phyloP scores from a whole-genome alignment of 2,888 invertebrate species.

The Sclerodermus sp. region DNA sequence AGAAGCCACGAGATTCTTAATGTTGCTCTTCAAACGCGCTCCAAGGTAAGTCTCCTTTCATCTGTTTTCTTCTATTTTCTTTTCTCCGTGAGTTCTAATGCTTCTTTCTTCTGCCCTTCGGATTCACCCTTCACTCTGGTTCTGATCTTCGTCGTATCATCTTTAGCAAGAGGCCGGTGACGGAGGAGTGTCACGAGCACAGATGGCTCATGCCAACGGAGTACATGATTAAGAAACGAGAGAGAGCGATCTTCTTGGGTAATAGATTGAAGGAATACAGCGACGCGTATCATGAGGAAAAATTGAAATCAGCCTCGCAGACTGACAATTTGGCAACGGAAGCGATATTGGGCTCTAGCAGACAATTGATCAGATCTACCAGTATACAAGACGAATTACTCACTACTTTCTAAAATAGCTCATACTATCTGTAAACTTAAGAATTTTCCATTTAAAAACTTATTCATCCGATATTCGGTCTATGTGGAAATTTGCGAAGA shows the following conservation, averaged over 20 bases:
- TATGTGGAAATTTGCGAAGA: too few species aligned
- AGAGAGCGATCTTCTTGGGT: conserved; percentile 83
- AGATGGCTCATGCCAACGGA: conserved; percentile 93
- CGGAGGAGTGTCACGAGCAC: conserved; percentile 94
- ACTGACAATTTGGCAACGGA: conserved; percentile 63
- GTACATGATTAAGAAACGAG: conserved; percentile 90
- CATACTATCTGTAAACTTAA: conserved; percentile 21
- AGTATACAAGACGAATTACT: conserved; percentile 84
- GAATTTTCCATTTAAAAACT: conserved; percentile 43
- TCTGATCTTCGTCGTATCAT: too few species aligned
- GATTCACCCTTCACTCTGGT: too few species aligned
- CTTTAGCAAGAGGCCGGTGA: conserved; percentile 85
- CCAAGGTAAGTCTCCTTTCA: conserved; percentile 68
- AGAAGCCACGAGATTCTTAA: conserved; percentile 90
- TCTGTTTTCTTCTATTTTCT: not conserved
- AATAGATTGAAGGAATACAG: conserved; percentile 82
- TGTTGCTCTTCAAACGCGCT: conserved; percentile 91
- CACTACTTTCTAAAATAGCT: conserved; percentile 54
- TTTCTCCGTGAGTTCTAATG: too few species aligned
- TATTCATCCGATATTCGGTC: conserved; percentile 24
- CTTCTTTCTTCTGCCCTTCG: too few species aligned
- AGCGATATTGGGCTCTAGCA: conserved; percentile 59
- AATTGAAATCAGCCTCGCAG: conserved; percentile 65
- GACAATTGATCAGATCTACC: conserved; percentile 72
- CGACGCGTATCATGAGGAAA: conserved; percentile 76